phyloP scores from a whole-genome alignment of 2,113 vertebrate genomes.

The Stercorarius parasiticus region DNA sequence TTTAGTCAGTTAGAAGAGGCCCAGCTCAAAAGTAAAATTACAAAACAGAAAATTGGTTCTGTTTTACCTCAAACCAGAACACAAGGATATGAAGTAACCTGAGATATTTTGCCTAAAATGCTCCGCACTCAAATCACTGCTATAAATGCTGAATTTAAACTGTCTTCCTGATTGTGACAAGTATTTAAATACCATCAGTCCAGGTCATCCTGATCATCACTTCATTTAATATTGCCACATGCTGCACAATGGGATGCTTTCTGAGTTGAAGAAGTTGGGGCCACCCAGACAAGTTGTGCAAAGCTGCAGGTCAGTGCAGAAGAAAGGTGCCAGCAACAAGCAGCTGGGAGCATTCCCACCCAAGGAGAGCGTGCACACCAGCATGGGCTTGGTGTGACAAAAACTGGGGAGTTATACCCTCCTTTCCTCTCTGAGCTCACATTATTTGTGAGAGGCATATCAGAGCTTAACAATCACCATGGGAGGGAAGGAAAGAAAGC shows the following conservation, averaged over 20 bases:
- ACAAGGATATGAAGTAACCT: not conserved
- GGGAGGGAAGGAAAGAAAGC: not conserved
- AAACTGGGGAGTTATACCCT: not conserved
- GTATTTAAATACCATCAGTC: not conserved
- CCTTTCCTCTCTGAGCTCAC: accelerated
- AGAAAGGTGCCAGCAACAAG: not conserved
- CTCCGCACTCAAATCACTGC: not conserved
- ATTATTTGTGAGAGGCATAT: not conserved
- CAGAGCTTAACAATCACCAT: not conserved
- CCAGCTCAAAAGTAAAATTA: too few species aligned
- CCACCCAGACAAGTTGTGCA: not conserved
- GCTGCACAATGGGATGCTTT: not conserved
- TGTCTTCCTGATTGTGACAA: not conserved
- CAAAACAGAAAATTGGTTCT: too few species aligned
- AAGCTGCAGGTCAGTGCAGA: not conserved
- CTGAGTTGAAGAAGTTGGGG: not conserved
- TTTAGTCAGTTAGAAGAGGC: too few species aligned
- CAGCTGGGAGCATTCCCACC: not conserved
- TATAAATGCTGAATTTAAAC: not conserved
- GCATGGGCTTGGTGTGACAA: accelerated
- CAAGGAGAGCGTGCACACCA: accelerated
- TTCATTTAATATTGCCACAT: not conserved
- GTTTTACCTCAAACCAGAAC: too few species aligned
- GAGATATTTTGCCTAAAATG: not conserved
- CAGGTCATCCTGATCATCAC: not conserved